phyloP scores from a whole-genome alignment of 2,888 invertebrate species.

The Cerastoderma edule region DNA sequence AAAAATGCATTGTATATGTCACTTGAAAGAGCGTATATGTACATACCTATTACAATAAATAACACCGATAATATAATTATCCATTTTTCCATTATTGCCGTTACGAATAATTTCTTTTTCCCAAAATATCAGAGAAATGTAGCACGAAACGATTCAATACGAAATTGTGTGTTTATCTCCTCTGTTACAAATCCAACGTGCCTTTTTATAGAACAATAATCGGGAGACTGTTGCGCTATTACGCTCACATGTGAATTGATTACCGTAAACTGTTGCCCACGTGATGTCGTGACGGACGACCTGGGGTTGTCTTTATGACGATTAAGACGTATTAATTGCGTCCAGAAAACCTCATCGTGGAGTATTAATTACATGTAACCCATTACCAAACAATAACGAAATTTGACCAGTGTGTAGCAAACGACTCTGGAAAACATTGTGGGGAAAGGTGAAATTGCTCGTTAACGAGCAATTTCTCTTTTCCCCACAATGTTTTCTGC shows the following conservation, averaged over 20 bases:
- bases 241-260: not conserved
- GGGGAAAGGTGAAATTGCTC: no score
- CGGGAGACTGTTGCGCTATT: not conserved
- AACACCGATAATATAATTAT: not conserved
- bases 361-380: not conserved
- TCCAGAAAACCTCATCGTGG: slow-evolving; percentile 1
- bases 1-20: not conserved
- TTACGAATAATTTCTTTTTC: not conserved
- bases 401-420: not conserved
- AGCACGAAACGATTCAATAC: no score
- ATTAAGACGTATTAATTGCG: slow-evolving; percentile 14
- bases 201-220: no score
- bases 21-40: no score
- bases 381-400: not conserved
- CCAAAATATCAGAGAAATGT: not conserved
- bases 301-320: not conserved
- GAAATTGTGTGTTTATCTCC: no score
- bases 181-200: no score
- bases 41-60: not conserved
- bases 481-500: no score
- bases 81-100: not conserved
- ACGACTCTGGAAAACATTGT: no score
- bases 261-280: not conserved
- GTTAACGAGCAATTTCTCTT: no score
- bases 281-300: not conserved